Conservation (phyloP, 1,140 invertebrate species). For the Chrysoperla carnea region DNA sequence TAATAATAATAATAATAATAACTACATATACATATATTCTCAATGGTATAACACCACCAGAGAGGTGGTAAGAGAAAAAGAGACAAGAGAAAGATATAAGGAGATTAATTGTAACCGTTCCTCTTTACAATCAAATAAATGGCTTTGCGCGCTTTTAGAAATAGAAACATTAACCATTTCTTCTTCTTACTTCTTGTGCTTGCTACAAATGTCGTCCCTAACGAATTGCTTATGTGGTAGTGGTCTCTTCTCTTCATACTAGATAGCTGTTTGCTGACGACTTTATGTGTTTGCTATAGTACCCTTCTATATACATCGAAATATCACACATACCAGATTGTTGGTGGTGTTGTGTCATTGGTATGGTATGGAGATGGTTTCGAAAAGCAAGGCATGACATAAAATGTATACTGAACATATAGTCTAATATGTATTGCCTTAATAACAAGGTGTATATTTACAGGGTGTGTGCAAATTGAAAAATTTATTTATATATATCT, state of each 20-base stretch:
- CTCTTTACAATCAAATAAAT: conserved; percentile 5
- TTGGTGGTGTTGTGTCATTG: not conserved
- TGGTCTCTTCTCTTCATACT: not conserved
- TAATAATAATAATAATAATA: no score
- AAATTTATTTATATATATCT: no score
- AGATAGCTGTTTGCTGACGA: not conserved
- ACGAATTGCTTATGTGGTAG: not conserved
- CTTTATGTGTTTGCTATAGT: not conserved
- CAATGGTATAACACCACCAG: no score
- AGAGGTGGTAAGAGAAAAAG: no score
- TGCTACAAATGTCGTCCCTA: not conserved
- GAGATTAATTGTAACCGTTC: conserved; percentile 4
- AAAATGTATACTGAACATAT: no score
- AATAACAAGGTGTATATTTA: no score
- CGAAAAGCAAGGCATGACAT: no score
- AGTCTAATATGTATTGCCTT: no score
- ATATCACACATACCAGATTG: not conserved
- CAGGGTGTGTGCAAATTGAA: no score
- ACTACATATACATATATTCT: no score
- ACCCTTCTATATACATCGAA: not conserved
- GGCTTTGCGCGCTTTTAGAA: conserved; percentile 2
- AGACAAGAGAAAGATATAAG: not conserved
- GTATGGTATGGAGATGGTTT: not conserved
- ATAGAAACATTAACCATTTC: conserved; percentile 4
- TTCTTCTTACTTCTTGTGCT: not conserved